Conservation (phyloP, 2,797 vertebrate species). For the Cossypha niveicapilla region DNA sequence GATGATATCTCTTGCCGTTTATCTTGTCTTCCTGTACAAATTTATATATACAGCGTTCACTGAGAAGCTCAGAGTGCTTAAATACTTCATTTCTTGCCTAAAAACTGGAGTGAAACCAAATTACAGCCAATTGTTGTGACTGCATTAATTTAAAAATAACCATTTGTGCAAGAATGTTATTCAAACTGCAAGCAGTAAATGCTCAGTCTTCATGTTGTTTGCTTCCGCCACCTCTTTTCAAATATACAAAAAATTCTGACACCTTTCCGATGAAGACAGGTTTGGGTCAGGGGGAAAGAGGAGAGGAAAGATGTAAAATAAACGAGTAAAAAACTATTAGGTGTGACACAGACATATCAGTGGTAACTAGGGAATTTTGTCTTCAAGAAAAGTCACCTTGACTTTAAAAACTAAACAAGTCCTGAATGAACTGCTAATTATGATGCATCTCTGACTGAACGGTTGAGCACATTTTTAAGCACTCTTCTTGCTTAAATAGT, state of each 20-base stretch:
- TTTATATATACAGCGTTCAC: not conserved
- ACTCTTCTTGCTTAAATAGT: conserved; percentile 4
- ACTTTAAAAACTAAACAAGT: conserved; percentile 54
- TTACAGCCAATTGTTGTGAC: not conserved
- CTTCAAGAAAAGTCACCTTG: conserved; percentile 58
- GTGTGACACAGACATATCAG: not conserved
- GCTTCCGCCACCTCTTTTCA: not conserved
- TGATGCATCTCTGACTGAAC: conserved; percentile 72
- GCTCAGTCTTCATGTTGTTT: not conserved
- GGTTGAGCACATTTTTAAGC: conserved; percentile 29
- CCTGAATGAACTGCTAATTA: conserved; percentile 73
- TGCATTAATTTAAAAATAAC: not conserved
- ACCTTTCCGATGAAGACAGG: not conserved
- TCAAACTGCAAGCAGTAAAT: not conserved
- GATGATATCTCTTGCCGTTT: not conserved
- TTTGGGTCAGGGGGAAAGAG: not conserved
- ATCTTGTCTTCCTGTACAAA: not conserved
- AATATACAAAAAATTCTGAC: not conserved
- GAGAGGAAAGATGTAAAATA: not conserved
- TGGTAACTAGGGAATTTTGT: conserved; percentile 7
- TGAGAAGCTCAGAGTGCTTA: not conserved
- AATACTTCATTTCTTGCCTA: not conserved
- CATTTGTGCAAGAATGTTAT: not conserved
- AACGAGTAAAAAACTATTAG: not conserved
- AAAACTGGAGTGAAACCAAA: not conserved